phyloP scores from a whole-genome alignment of 2,113 vertebrate species.

The Delphinus delphis region DNA sequence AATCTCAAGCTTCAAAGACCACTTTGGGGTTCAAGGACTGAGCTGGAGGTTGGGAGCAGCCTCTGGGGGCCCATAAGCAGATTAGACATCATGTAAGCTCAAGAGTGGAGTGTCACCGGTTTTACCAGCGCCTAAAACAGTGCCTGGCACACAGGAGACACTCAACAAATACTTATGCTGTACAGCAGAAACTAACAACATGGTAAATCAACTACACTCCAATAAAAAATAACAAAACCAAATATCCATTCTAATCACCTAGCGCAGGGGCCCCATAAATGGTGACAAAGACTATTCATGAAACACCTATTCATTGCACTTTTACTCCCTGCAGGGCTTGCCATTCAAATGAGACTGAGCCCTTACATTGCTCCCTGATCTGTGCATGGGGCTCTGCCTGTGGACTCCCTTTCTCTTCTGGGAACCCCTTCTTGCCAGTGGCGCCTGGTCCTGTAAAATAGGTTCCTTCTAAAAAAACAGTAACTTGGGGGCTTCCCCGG shows the following conservation, averaged over 20 bases:
- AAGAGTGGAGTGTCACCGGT: not conserved
- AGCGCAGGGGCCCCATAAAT: not conserved
- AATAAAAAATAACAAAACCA: too few relatives aligned
- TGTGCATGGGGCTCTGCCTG: rapidly evolving
- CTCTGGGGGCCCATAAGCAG: not conserved
- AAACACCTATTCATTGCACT: rapidly evolving
- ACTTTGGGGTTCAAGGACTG: not conserved
- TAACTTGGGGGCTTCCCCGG: not conserved
- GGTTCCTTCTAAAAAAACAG: not conserved
- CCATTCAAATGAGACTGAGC: not conserved
- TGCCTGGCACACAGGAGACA: not conserved
- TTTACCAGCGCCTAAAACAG: not conserved
- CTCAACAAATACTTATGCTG: too few relatives aligned
- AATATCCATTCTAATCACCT: too few relatives aligned
- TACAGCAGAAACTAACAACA: too few relatives aligned
- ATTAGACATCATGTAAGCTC: not conserved
- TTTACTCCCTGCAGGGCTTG: rapidly evolving
- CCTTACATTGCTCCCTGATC: not conserved
- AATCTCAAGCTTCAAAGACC: not conserved
- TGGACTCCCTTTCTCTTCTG: not conserved
- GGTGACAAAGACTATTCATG: not conserved
- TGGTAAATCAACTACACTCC: too few relatives aligned
- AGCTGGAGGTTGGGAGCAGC: not conserved
- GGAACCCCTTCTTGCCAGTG: not conserved
- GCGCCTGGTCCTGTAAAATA: not conserved